These are phyloP conservation scores for Limnodromus scolopaceus DNA, from an alignment of 2,797 vertebrate species.

Conservation along the genomic window DNA sequence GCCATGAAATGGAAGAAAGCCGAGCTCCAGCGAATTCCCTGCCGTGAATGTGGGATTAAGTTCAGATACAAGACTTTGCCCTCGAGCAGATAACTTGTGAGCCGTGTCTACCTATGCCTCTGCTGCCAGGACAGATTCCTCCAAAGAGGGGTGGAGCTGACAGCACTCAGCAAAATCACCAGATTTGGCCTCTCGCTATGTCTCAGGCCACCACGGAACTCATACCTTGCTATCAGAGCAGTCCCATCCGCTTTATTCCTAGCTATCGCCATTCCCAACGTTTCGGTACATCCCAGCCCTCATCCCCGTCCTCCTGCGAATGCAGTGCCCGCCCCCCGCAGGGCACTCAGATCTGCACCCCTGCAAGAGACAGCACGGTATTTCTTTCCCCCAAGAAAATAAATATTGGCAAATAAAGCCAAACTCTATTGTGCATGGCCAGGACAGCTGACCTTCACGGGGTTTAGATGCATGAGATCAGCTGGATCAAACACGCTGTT, in stretches of 20 bases:
- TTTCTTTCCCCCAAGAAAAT: neutral
- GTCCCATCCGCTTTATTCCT: neutral
- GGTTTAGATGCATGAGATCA: neutral
- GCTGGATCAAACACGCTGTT: neutral
- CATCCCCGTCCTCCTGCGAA: accelerated
- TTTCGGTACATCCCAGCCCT: neutral
- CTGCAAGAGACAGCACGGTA: accelerated
- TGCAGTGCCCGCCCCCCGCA: accelerated
- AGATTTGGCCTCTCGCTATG: neutral
- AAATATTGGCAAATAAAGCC: neutral
- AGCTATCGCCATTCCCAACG: neutral
- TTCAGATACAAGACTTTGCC: slow-evolving; percentile 65
- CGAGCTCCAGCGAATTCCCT: neutral
- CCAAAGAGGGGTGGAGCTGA: neutral
- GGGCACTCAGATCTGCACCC: accelerated
- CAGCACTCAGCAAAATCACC: neutral
- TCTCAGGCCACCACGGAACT: neutral
- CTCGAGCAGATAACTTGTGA: neutral
- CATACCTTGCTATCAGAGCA: neutral
- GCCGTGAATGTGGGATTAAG: neutral
- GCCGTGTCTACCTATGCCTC: neutral
- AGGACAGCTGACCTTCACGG: neutral
- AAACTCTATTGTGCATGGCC: accelerated
- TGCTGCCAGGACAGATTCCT: slow-evolving; percentile 15
- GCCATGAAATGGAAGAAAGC: neutral